Evolutionary conservation across 2,888 invertebrate species (phyloP).

Genomic region (Latrodectus hesperus): DNA sequence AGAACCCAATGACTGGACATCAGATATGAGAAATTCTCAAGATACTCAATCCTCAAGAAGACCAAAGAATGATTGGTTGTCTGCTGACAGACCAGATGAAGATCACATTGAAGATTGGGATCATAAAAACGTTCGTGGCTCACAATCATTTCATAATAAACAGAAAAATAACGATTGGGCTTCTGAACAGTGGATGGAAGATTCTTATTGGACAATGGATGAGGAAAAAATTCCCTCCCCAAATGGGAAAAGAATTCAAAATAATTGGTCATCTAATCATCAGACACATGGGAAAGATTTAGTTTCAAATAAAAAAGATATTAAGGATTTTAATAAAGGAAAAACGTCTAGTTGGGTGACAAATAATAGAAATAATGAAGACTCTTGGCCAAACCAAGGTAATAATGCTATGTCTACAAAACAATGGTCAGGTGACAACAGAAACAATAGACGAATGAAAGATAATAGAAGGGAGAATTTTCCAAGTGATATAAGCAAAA

Average conservation of each 20-base stretch:
- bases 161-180: slow-evolving; percentile 6
- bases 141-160: background rate
- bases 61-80: slow-evolving; percentile 6
- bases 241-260: background rate
- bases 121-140: background rate
- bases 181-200: background rate
- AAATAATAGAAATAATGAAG: background rate
- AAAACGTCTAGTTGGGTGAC: background rate
- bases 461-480: background rate
- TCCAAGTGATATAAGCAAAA: background rate
- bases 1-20: background rate
- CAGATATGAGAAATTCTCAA: background rate
- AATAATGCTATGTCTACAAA: too few species aligned
- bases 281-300: slow-evolving; percentile 7
- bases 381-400: background rate
- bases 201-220: background rate
- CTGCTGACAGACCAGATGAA: background rate
- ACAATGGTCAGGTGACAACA: background rate
- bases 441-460: background rate
- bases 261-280: slow-evolving; percentile 1
- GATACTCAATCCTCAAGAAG: background rate
- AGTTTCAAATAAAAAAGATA: background rate
- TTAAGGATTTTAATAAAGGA: background rate
- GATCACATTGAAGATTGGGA: background rate
- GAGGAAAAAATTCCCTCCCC: background rate